Evolutionary conservation across 2,113 vertebrate genomes (phyloP), one percentile per base, ranked within the genome.

Genomic region (Cyprinus carpio): DNA sequence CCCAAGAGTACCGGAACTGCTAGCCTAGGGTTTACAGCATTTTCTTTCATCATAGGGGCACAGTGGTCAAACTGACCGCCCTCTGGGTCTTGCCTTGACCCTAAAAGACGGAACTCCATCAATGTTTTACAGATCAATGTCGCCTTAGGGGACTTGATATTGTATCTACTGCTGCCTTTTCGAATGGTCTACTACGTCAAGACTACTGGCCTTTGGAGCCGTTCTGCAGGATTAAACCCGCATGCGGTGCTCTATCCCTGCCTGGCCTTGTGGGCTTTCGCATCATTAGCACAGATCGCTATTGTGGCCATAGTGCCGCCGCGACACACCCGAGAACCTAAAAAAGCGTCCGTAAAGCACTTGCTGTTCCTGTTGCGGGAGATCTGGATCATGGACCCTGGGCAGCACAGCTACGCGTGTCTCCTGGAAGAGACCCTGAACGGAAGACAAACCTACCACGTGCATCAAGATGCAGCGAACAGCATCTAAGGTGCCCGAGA

Each of bases 71-170:
- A 6, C 51, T 95, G 87, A 97, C 95, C 0, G 98, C 98, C 0
- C 89, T 99, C n/a, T 99, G 97, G 97, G 98, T 99, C 67, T 99
- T 91, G 96, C 96, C 77, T 95, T 98, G 81, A 97, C 96, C 84
- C 98, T 84, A 99, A 99, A 92, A 97, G 96, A 89, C 95, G 95
- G 91, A 99, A 95, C 88, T 98, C 97, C 0, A 96, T 99, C 81
- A 98, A 96, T 0, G 87, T n/a, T 99, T 69, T 97, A 99, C 46
- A 99, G 98, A 97, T 97, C 90, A 99, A 99, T 1, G 97, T 99
- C 7, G 98, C 98, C 0, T 69, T 97, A 15, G 91, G 99, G 75
- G 98, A 99, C 89, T 92, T 99, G 5, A 75, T 96, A 69, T 97
- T 97, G n/a, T 87, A 95, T 97, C 82, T 96, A 51, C 92, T 95